Evolutionary conservation across 2,888 invertebrate species (phyloP).

Genomic region (Epinotia ramella): DNA sequence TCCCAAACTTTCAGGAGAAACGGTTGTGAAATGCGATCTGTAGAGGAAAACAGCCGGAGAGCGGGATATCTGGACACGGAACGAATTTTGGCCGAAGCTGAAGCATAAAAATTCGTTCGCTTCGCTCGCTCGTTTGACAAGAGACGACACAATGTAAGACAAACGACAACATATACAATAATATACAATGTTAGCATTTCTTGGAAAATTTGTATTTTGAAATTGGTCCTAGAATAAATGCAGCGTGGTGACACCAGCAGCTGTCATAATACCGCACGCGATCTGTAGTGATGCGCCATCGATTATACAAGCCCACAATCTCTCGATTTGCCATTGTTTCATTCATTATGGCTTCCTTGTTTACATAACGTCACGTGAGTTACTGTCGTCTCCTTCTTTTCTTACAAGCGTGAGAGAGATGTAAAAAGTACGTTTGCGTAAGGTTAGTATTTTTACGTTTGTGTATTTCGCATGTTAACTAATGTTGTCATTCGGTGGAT

Average conservation of each 20-base stretch:
- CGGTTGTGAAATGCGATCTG: too few relatives aligned
- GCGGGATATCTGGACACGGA: too few relatives aligned
- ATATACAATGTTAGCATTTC: too few relatives aligned
- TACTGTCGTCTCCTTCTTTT: background rate
- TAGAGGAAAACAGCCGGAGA: too few relatives aligned
- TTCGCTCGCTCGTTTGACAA: too few relatives aligned
- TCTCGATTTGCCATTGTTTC: conserved; percentile 38
- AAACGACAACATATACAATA: too few relatives aligned
- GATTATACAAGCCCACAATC: conserved; percentile 64
- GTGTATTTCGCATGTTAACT: background rate
- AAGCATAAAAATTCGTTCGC: too few relatives aligned
- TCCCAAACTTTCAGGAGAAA: too few relatives aligned
- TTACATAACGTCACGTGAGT: conserved; percentile 25
- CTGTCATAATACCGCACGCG: conserved; percentile 62
- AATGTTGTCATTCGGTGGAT: background rate
- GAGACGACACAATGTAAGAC: too few relatives aligned
- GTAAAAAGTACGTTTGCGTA: background rate
- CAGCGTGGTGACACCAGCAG: conserved; percentile 53
- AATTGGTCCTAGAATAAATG: background rate
- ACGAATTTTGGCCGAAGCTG: too few relatives aligned
- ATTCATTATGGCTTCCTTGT: conserved; percentile 44
- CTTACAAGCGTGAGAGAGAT: background rate
- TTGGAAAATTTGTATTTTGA: too few relatives aligned
- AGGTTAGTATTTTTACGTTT: conserved; percentile 20
- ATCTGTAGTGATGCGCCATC: conserved; percentile 80